Evolutionary conservation across 23 tunicate genomes (phyloP), one percentile per base, ranked within the genome.

Genomic region (Botrylloides violaceus): DNA sequence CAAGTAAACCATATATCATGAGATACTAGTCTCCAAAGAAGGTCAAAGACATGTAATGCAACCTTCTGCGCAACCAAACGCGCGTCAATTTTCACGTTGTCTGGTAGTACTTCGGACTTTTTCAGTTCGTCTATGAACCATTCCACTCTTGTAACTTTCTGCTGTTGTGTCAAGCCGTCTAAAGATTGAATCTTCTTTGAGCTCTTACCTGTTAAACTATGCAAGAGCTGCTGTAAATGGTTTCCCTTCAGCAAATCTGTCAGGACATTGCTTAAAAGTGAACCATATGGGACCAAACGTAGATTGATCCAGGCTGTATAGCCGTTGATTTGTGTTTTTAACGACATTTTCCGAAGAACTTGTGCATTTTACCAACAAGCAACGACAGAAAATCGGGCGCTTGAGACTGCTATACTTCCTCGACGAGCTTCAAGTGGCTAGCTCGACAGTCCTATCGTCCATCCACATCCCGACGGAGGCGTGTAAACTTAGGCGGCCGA

Each of bases 1-100:
- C 96, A 88, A 12, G 84, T 88, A 60, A 88, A 88, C 84, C 88
- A 88, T 39, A 88, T 88, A 50, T 88, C 96, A 77, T 88, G 88
- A 32, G 96, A 80, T 15, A 88, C 81, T 36, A 88, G 66, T 48
- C 84, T 71, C 96, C 96, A 88, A 2, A 88, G 66, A 4, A 88
- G 59, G 64, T 88, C 88, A 55, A 82, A 82, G 3, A 88, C 96
- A 78, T 88, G 96, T 34, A 77, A 81, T 20, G 81, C 84, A 0
- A 76, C 64, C 36, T 82, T 88, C 72, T 61, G 72, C 15, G 81
- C 83, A 47, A 88, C 71, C 81, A 73, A 32, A 35, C 78, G 39
- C 3, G 81, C 80, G 43, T 88, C 84, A 43, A 82, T 75, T 29
- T 77, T 76, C 19, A 81, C 82, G 68, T 81, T 79, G 36, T 82